Conservation (phyloP, 2,888 invertebrate species). For the Raillietiella orientalis region DNA sequence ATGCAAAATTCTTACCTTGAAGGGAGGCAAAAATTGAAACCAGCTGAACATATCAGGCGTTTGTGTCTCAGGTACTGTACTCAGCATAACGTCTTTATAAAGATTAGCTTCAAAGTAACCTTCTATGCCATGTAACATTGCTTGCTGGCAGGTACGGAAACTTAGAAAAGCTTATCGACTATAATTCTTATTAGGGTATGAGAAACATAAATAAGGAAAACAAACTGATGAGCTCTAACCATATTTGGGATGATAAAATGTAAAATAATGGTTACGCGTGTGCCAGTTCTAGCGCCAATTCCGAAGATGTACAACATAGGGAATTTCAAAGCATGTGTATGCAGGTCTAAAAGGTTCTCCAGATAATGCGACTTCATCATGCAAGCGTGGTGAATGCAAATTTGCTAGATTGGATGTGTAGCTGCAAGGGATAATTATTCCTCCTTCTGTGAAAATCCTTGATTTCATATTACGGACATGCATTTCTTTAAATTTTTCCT, state of each 20-base stretch:
- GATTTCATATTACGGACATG: background rate
- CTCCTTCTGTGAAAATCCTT: slow-evolving; percentile 21
- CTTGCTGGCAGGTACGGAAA: slow-evolving; percentile 36
- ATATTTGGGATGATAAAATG: slow-evolving; percentile 64
- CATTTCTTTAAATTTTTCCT: slow-evolving; percentile 8
- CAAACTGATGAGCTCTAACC: slow-evolving; percentile 13
- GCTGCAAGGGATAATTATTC: slow-evolving; percentile 59
- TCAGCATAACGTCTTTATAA: slow-evolving; percentile 49
- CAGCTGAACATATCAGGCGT: slow-evolving; percentile 83
- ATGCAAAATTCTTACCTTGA: slow-evolving; percentile 35
- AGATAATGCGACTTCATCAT: slow-evolving; percentile 44
- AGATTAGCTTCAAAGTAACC: slow-evolving; percentile 77
- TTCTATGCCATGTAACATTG: slow-evolving; percentile 67
- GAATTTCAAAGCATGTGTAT: slow-evolving; percentile 30
- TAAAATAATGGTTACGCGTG: slow-evolving; percentile 40
- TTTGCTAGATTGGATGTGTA: slow-evolving; percentile 79
- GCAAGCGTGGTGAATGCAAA: slow-evolving; percentile 59
- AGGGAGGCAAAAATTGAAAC: slow-evolving; percentile 88
- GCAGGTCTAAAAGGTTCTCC: slow-evolving; percentile 1
- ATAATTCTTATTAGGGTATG: slow-evolving; percentile 23
- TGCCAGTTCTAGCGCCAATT: slow-evolving; percentile 46
- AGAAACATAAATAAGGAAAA: slow-evolving; percentile 2
- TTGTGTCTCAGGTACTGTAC: slow-evolving; percentile 62
- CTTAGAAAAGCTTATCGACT: slow-evolving; percentile 28
- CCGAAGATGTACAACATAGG: slow-evolving; percentile 72